Evolutionary conservation across 2,113 vertebrate species (phyloP).

Genomic region (Xerus inauris): DNA sequence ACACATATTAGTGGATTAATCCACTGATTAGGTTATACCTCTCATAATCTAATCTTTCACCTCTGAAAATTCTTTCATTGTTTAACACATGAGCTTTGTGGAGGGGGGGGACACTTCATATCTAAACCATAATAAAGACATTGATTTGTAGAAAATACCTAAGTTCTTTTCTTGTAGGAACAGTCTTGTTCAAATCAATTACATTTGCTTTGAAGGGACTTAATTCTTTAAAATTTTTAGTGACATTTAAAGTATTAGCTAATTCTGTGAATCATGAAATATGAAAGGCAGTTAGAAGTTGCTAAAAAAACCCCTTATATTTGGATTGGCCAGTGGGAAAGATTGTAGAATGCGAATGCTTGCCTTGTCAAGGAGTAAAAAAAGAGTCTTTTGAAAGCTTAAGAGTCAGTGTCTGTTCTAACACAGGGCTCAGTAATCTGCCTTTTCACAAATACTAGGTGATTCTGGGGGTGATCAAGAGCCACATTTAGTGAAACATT

Average conservation of each 20-base stretch:
- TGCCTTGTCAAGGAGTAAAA: background rate
- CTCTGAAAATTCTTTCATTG: no score
- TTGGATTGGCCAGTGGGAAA: background rate
- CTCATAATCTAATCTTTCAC: no score
- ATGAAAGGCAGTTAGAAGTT: background rate
- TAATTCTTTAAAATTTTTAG: background rate
- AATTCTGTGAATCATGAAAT: background rate
- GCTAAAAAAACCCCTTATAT: background rate
- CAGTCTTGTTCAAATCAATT: background rate
- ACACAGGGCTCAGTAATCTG: background rate
- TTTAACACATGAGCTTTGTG: no score
- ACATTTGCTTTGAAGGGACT: background rate
- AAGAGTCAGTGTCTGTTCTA: background rate
- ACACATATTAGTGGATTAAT: no score
- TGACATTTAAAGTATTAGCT: background rate
- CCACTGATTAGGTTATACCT: no score
- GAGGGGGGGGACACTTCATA: no score
- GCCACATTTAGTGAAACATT: background rate
- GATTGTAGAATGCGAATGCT: background rate
- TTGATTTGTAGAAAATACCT: background rate
- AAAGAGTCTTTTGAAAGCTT: background rate
- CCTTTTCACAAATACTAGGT: background rate
- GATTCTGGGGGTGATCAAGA: background rate
- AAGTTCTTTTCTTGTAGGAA: background rate
- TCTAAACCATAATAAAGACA: background rate